A percentile compares a stretch with the other conserved stretches of the same genome.
phyloP scores from a whole-genome alignment of 2,797 vertebrate species.

The Decapterus maruadsi region DNA sequence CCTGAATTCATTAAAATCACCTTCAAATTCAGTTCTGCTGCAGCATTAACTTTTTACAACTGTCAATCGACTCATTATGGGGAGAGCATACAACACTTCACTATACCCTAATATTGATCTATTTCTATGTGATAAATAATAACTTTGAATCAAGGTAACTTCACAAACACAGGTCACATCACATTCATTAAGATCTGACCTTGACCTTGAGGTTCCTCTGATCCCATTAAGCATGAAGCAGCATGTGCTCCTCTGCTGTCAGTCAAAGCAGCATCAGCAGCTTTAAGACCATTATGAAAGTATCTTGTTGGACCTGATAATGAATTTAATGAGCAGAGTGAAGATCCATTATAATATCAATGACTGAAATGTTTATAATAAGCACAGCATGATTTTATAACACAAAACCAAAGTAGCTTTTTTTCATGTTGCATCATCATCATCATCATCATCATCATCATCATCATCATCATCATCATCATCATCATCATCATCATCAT shows the following conservation, averaged over 20 bases:
- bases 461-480: background rate
- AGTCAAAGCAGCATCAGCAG: background rate
- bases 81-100: too few relatives aligned
- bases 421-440: background rate
- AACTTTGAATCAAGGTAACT: too few relatives aligned
- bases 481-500: background rate
- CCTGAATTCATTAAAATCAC: too few relatives aligned
- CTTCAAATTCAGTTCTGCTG: too few relatives aligned
- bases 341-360: too few relatives aligned
- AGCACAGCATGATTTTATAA: background rate
- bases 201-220: slow-evolving; percentile 11
- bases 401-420: background rate
- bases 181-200: slow-evolving; percentile 12
- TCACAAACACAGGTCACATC: background rate
- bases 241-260: background rate
- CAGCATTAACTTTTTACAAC: too few relatives aligned
- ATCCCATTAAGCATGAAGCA: slow-evolving; percentile 25
- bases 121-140: too few relatives aligned
- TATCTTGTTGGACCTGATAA: slow-evolving; percentile 1
- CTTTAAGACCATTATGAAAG: background rate
- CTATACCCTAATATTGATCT: too few relatives aligned
- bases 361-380: background rate
- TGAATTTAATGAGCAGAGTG: background rate
- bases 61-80: too few relatives aligned
- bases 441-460: background rate